phyloP scores from a whole-genome alignment of 2,797 vertebrate species.

The Ceyx erithaca region DNA sequence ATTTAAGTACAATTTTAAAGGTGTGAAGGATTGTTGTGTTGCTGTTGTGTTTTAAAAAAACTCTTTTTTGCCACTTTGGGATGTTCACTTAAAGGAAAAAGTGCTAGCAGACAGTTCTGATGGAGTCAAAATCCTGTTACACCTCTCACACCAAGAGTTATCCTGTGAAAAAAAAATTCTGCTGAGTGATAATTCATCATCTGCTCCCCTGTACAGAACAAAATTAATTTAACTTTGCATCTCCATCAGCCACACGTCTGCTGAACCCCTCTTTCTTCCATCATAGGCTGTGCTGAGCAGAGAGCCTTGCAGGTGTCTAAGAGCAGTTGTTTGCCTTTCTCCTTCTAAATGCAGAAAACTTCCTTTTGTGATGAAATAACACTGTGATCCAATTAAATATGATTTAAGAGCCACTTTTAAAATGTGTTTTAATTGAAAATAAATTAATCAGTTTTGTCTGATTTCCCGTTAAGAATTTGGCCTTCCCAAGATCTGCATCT shows the following conservation, averaged over 20 bases:
- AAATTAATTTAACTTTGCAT: not conserved
- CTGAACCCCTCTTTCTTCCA: not conserved
- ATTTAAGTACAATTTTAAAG: not conserved
- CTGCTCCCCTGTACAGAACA: not conserved
- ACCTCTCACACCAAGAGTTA: not conserved
- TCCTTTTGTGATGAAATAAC: not conserved
- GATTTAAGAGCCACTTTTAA: constrained; percentile 17
- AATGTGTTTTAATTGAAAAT: constrained; percentile 34
- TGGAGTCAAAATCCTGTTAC: not conserved
- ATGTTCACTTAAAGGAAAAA: not conserved
- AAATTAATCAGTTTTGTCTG: not conserved
- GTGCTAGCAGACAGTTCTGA: not conserved
- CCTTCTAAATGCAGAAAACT: not conserved
- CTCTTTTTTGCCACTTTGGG: not conserved
- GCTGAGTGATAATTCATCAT: not conserved
- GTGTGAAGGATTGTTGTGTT: accelerated
- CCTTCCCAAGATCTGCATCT: not conserved
- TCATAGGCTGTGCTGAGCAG: accelerated
- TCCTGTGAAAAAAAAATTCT: not conserved
- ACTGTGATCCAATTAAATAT: not conserved
- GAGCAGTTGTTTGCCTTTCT: not conserved
- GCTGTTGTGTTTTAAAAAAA: not conserved
- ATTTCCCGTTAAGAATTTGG: not conserved
- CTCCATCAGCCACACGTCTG: not conserved
- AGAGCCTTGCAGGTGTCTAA: not conserved